These are phyloP conservation scores for Pseudonaja textilis DNA, from an alignment of 2,113 vertebrate species.

Conservation along the genomic window DNA sequence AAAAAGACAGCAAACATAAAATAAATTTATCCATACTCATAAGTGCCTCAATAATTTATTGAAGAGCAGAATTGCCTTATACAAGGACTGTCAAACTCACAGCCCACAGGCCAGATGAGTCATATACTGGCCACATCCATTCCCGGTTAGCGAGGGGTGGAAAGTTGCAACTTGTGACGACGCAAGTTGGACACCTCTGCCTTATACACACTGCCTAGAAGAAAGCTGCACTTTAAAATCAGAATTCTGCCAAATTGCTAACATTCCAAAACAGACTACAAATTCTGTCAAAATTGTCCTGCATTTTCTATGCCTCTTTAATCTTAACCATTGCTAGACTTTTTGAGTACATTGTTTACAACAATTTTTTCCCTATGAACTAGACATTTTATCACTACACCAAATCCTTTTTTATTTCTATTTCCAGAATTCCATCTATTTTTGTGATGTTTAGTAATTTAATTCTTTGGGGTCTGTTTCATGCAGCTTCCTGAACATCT, in stretches of 20 bases:
- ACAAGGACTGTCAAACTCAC: too few species aligned
- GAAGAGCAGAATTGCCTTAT: background rate
- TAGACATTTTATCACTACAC: background rate
- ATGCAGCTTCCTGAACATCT: background rate
- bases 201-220: background rate
- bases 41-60: background rate
- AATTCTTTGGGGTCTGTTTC: background rate
- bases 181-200: background rate
- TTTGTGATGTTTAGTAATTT: background rate
- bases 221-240: background rate
- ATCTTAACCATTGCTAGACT: background rate
- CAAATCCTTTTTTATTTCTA: background rate
- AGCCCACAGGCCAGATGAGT: too few species aligned
- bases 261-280: background rate
- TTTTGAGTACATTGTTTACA: background rate
- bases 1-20: background rate
- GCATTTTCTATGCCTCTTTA: background rate
- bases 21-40: background rate
- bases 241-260: background rate
- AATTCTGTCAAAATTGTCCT: background rate
- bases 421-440: background rate
- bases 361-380: background rate
- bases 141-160: too few species aligned
- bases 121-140: too few species aligned
- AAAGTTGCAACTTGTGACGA: too few species aligned